Percentiles rank a stretch among this genome's conserved stretches.
Conservation (phyloP, 2,797 vertebrate genomes). For the Trematomus bernacchii region DNA sequence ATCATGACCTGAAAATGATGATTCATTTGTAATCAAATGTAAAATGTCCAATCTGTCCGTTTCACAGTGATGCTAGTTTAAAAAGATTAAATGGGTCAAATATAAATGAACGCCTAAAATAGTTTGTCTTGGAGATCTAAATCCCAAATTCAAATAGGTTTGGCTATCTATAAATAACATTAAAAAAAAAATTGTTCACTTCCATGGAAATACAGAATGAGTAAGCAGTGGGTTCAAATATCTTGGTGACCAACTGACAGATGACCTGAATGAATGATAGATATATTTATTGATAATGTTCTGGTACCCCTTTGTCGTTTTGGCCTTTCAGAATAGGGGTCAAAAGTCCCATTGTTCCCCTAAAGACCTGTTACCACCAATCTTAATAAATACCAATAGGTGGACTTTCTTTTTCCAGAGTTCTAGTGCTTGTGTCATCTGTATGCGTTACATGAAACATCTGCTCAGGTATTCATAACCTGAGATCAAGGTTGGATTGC, state of each 20-base stretch:
- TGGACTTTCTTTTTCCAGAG: background rate
- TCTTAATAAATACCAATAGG: conserved; percentile 3
- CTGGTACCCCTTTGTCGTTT: no score
- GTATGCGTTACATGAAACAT: conserved; percentile 62
- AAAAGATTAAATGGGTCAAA: conserved; percentile 3
- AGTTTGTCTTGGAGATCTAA: no score
- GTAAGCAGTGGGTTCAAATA: background rate
- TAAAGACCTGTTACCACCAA: background rate
- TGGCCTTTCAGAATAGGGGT: no score
- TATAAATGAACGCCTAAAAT: background rate
- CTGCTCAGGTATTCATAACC: conserved; percentile 83
- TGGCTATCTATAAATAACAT: no score
- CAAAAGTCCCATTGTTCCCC: background rate
- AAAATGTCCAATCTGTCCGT: conserved; percentile 46
- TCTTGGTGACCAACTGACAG: background rate
- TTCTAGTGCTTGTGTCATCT: conserved; percentile 35
- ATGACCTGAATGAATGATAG: background rate
- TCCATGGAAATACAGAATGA: no score
- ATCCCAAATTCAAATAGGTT: no score
- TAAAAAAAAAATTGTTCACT: no score
- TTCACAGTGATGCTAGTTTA: background rate
- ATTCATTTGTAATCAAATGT: conserved; percentile 27
- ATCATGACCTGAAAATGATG: conserved; percentile 35
- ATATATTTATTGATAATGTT: background rate
- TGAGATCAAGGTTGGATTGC: conserved; percentile 80